Evolutionary conservation across 30 jellyfish, hydroid and myxozoan genomes (phyloP).

Genomic region (Cassiopea andromeda): DNA sequence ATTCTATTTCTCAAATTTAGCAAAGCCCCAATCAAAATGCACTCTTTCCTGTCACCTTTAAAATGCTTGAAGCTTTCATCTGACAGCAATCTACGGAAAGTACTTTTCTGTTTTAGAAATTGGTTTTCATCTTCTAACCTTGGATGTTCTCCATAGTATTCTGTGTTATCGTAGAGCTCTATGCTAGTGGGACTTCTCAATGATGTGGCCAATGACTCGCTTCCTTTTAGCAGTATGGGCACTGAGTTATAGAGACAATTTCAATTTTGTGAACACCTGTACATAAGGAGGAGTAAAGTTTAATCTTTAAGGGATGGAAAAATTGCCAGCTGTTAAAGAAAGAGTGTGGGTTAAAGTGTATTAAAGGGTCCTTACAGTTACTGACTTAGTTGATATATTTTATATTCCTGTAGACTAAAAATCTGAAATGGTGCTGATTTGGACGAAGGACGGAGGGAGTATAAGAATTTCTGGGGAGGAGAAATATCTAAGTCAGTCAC

Average conservation of each 20-base stretch:
- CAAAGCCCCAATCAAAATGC: not conserved
- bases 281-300: not conserved
- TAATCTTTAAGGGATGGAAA: not conserved
- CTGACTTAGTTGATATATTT: not conserved
- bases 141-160: slow-evolving; percentile 36
- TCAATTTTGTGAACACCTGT: slow-evolving; percentile 10
- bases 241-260: slow-evolving; percentile 44
- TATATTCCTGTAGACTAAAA: not conserved
- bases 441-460: not conserved
- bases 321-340: not conserved
- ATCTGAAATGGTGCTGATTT: slow-evolving; percentile 7
- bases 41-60: not conserved
- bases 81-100: slow-evolving; percentile 13
- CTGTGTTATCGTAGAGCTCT: slow-evolving; percentile 20
- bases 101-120: not conserved
- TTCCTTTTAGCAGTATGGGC: slow-evolving; percentile 33
- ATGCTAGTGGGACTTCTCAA: slow-evolving; percentile 22
- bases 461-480: slow-evolving; percentile 2
- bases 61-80: not conserved
- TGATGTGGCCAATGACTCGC: slow-evolving; percentile 19
- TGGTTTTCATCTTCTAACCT: not conserved
- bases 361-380: not conserved
- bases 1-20: not conserved
- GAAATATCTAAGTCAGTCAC: not conserved
- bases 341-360: not conserved